Conservation (phyloP, 2,113 vertebrate genomes). For the Glaucidium brasilianum region DNA sequence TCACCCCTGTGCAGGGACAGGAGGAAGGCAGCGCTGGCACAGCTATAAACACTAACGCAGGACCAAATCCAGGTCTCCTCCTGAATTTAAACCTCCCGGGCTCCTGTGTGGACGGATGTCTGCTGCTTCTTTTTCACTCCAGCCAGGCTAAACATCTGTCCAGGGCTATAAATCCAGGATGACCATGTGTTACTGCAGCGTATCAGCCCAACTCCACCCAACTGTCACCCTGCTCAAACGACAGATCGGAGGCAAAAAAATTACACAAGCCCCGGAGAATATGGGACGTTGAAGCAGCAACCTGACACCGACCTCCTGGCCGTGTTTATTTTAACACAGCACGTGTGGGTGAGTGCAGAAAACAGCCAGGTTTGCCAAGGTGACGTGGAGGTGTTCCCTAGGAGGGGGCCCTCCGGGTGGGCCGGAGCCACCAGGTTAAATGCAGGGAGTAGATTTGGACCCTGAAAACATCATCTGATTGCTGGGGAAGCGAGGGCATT, state of each 20-base stretch:
- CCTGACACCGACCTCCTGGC: neutral
- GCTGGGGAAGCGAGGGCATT: neutral
- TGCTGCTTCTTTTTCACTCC: neutral
- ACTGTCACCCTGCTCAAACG: neutral
- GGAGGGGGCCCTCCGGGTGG: neutral
- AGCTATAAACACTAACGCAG: neutral
- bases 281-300: neutral
- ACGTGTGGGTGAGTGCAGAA: neutral
- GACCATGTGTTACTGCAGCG: fast-evolving
- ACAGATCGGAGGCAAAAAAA: neutral
- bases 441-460: neutral
- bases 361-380: neutral
- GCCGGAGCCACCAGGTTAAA: neutral
- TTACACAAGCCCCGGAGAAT: neutral
- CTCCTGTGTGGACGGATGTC: neutral
- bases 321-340: neutral
- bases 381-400: neutral
- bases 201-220: neutral
- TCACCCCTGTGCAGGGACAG: neutral
- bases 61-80: neutral
- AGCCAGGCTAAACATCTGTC: neutral
- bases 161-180: neutral
- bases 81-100: neutral
- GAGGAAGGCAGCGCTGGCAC: neutral
- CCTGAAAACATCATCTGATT: neutral